These are phyloP conservation scores for Linnaemya vulpina DNA, from an alignment of 2,888 invertebrate species.

Conservation along the genomic window DNA sequence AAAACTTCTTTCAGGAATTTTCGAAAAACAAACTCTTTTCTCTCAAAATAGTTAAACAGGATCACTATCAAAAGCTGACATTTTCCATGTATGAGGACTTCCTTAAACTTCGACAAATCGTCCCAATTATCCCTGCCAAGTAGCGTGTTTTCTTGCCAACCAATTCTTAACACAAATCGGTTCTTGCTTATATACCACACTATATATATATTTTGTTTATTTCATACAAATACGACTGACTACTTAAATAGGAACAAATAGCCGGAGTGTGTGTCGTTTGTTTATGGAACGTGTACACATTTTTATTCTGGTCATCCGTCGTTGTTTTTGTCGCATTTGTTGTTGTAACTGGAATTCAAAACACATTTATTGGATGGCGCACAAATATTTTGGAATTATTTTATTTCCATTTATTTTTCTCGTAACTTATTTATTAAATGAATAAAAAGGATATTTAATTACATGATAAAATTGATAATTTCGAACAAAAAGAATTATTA, in stretches of 20 bases:
- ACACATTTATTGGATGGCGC: conserved; percentile 49
- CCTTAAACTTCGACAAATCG: too few relatives aligned
- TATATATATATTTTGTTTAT: too few relatives aligned
- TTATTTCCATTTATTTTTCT: conserved; percentile 43
- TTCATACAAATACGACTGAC: conserved; percentile 23
- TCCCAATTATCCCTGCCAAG: too few relatives aligned
- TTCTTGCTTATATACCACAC: conserved; percentile 23
- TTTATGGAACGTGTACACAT: conserved; percentile 61
- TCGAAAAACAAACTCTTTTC: too few relatives aligned
- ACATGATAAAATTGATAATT: conserved; percentile 34
- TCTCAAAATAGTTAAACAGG: too few relatives aligned
- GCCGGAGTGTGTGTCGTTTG: conserved; percentile 51
- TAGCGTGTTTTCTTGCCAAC: conserved; percentile 17
- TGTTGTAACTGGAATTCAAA: conserved; percentile 65
- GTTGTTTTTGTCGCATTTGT: conserved; percentile 29
- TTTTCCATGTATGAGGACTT: too few relatives aligned
- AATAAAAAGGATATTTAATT: conserved; percentile 55
- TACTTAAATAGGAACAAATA: background rate
- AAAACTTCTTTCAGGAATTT: too few relatives aligned
- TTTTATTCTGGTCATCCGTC: conserved; percentile 63
- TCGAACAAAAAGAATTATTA: conserved; percentile 8
- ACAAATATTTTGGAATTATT: conserved; percentile 56
- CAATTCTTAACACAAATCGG: background rate
- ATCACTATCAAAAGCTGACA: too few relatives aligned
- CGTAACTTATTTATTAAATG: conserved; percentile 26